These are phyloP conservation scores for Epinephelus fuscoguttatus DNA, from an alignment of 2,113 vertebrate genomes.

Conservation along the genomic window DNA sequence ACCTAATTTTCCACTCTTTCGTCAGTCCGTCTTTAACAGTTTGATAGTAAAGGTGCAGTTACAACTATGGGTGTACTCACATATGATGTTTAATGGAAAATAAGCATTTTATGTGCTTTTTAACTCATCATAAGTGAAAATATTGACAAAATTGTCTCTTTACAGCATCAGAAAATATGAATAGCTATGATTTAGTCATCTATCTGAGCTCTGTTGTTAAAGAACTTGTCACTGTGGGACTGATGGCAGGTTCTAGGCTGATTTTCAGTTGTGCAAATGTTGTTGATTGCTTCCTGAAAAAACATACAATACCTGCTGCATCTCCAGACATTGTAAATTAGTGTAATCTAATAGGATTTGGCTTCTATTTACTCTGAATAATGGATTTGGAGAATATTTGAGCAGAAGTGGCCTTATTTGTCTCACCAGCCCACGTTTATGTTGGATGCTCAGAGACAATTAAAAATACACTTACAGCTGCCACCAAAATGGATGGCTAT, in stretches of 20 bases:
- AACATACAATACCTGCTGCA: neutral
- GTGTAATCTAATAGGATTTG: constrained; percentile 8
- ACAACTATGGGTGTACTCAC: neutral
- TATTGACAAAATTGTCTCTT: neutral
- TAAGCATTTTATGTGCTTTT: neutral
- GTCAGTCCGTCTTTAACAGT: constrained; percentile 13
- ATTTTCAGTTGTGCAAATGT: neutral
- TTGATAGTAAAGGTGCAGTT: constrained; percentile 1
- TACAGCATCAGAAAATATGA: neutral
- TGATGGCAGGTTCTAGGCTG: neutral
- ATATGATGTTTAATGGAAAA: neutral
- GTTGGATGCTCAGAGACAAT: neutral
- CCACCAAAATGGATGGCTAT: neutral
- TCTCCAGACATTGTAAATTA: neutral
- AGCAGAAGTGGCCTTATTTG: neutral
- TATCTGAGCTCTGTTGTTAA: neutral
- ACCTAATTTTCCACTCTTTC: constrained; percentile 31
- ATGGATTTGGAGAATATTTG: neutral
- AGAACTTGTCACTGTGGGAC: neutral
- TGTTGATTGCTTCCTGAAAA: neutral
- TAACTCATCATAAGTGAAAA: neutral
- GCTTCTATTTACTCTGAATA: neutral
- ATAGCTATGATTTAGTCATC: neutral
- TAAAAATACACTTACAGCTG: neutral
- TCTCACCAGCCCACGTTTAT: neutral